Evolutionary conservation across 2,797 vertebrate genomes (phyloP).

Genomic region (Eupleurogrammus muticus): DNA sequence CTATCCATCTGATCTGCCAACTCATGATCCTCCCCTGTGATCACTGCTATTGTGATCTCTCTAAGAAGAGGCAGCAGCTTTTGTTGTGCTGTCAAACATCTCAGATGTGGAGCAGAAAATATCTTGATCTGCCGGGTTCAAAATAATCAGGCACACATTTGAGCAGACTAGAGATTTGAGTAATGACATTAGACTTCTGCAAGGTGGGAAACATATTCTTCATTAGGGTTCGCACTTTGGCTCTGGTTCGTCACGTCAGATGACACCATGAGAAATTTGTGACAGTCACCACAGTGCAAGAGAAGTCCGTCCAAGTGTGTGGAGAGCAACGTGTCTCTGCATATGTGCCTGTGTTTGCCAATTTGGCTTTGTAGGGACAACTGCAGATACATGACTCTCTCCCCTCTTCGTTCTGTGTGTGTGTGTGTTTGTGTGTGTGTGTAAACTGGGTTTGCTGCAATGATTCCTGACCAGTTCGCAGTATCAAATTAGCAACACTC

Average conservation of each 20-base stretch:
- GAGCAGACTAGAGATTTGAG: constrained; percentile 6
- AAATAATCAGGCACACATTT: constrained; percentile 22
- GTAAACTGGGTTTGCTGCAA: constrained; percentile 51
- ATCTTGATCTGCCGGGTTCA: constrained; percentile 2
- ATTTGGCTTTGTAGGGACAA: constrained; percentile 55
- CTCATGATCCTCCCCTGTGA: constrained; percentile 30
- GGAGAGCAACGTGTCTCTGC: constrained; percentile 11
- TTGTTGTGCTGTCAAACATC: constrained; percentile 28
- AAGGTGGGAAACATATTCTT: constrained; percentile 8
- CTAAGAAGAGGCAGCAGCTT: constrained; percentile 44
- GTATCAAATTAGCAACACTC: constrained; percentile 75
- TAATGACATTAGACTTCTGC: constrained; percentile 17
- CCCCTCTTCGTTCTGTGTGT: constrained; percentile 7
- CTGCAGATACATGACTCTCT: constrained; percentile 42
- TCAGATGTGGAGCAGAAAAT: constrained; percentile 25
- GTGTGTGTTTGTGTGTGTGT: constrained; percentile 35
- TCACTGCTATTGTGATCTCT: constrained; percentile 15
- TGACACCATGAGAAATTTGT: constrained; percentile 41
- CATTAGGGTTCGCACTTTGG: constrained; percentile 11
- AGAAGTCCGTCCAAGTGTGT: constrained; percentile 14
- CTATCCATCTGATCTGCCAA: constrained; percentile 14
- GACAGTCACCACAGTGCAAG: constrained; percentile 37
- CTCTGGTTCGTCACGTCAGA: background rate
- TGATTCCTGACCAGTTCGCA: constrained; percentile 65
- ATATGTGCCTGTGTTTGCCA: constrained; percentile 50